phyloP scores from a whole-genome alignment of 2,888 invertebrate species.

The Amorpha juglandis region DNA sequence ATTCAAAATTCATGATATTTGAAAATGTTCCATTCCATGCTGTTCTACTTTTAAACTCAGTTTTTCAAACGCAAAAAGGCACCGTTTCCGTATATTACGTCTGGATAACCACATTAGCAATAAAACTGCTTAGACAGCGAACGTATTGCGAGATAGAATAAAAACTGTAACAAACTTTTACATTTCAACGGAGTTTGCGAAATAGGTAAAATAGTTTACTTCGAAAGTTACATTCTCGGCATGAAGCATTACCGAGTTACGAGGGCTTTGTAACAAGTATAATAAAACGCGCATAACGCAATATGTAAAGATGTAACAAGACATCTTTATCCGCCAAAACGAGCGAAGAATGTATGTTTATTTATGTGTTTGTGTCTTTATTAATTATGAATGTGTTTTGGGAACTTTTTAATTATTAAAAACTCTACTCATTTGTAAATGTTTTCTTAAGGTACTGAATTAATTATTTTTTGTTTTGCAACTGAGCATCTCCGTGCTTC shows the following conservation, averaged over 20 bases:
- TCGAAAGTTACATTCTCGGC: conserved; percentile 10
- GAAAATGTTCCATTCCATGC: background rate
- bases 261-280: conserved; percentile 8
- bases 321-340: background rate
- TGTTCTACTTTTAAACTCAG: conserved; percentile 1
- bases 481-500: too few species aligned
- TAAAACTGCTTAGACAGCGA: conserved; percentile 8
- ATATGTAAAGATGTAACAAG: conserved; percentile 3
- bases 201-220: conserved; percentile 22
- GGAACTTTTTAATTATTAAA: too few species aligned
- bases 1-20: background rate
- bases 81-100: background rate
- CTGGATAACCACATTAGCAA: conserved; percentile 8
- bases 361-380: background rate
- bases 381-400: background rate
- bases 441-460: background rate
- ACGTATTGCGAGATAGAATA: conserved; percentile 18
- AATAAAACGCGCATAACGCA: conserved; percentile 1
- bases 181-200: conserved; percentile 22
- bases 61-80: conserved; percentile 2
- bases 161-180: conserved; percentile 22
- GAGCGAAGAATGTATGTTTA: background rate
- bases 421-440: background rate
- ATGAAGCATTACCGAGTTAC: conserved; percentile 10
- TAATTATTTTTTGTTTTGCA: too few species aligned